These are phyloP conservation scores for Psix sp. DNA, from an alignment of 1,140 invertebrate genomes.

Conservation along the genomic window DNA sequence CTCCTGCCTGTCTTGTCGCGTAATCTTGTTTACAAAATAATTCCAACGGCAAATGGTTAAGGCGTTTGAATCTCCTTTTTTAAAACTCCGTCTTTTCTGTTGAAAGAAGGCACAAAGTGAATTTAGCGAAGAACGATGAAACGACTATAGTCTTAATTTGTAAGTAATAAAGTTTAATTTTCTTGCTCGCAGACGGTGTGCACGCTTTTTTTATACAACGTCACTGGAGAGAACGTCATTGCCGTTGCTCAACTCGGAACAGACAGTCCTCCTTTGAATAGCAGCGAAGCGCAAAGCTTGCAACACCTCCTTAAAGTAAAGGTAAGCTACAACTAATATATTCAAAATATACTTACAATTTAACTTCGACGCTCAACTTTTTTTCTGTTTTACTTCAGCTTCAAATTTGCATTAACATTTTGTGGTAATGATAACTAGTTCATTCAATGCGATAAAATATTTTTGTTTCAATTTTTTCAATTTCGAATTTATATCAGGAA, in stretches of 20 bases:
- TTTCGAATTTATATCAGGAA: too few species aligned
- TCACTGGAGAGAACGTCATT: constrained; percentile 91
- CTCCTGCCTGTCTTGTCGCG: neutral
- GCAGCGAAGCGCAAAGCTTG: constrained; percentile 73
- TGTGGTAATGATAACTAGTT: constrained; percentile 4
- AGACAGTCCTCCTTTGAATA: constrained; percentile 77
- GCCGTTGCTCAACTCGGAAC: constrained; percentile 87
- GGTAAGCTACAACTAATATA: constrained; percentile 65
- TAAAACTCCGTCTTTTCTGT: neutral
- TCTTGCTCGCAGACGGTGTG: constrained; percentile 85
- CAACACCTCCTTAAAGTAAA: constrained; percentile 76
- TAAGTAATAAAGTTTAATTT: constrained; percentile 34
- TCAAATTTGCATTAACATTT: constrained; percentile 2
- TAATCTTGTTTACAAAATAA: neutral
- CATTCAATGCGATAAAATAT: neutral
- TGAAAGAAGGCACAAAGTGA: neutral
- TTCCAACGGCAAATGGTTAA: neutral
- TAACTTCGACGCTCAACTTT: constrained; percentile 6
- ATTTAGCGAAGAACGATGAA: constrained; percentile 29
- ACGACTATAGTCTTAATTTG: constrained; percentile 20
- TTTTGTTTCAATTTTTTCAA: too few species aligned
- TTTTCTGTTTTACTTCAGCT: neutral
- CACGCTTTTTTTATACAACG: constrained; percentile 88
- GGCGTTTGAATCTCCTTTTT: too few species aligned
- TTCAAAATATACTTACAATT: constrained; percentile 34